A percentile compares a stretch with the other conserved stretches of the same genome.
Conservation (phyloP, 1,140 invertebrate species). For the Cydia amplana region DNA sequence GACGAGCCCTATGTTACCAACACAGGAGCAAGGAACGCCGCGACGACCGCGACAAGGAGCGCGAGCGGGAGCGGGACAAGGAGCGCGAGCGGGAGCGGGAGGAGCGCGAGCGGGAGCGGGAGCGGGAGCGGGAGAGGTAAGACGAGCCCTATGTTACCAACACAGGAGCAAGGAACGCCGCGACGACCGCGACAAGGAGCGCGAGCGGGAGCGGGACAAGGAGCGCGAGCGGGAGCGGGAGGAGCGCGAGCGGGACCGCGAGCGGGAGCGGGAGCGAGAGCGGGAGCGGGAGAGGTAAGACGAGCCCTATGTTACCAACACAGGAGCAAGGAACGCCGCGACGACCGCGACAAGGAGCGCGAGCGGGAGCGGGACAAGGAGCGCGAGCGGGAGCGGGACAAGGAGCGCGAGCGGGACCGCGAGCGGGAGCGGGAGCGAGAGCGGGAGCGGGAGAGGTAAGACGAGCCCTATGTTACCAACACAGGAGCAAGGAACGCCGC, state of each 20-base stretch:
- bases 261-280: slow-evolving; percentile 60
- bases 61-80: slow-evolving; percentile 62
- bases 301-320: no score
- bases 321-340: slow-evolving; percentile 26
- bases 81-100: slow-evolving; percentile 45
- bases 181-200: slow-evolving; percentile 69
- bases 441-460: no score
- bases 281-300: no score
- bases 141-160: no score
- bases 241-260: slow-evolving; percentile 40
- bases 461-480: no score
- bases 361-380: no score
- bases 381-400: slow-evolving; percentile 61
- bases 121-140: slow-evolving; percentile 58
- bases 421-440: slow-evolving; percentile 62
- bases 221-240: slow-evolving; percentile 45
- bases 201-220: slow-evolving; percentile 62
- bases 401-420: slow-evolving; percentile 52
- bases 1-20: no score
- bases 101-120: slow-evolving; percentile 45
- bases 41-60: slow-evolving; percentile 69
- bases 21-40: slow-evolving; percentile 12
- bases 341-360: slow-evolving; percentile 71
- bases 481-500: slow-evolving; percentile 18
- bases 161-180: slow-evolving; percentile 12